Evolutionary conservation across 1,140 invertebrate species (phyloP).

Genomic region (Diploscapter pachys): DNA sequence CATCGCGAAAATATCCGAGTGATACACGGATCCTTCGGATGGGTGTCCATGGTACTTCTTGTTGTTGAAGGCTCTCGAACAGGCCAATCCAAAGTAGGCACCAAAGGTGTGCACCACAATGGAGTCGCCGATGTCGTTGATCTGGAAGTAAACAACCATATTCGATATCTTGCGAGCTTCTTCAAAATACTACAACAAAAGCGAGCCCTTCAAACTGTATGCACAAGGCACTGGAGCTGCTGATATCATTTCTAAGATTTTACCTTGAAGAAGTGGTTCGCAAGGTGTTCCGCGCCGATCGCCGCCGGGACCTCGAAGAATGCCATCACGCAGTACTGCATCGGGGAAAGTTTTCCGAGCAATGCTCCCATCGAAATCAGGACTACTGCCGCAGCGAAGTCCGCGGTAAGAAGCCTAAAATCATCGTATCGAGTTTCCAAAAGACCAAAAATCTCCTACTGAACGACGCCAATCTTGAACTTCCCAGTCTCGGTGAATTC

Average conservation of each 20-base stretch:
- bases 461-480: slow-evolving; percentile 18
- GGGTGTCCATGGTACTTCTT: slow-evolving; percentile 31
- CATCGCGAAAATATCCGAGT: slow-evolving; percentile 63
- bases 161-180: neutral
- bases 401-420: slow-evolving; percentile 60
- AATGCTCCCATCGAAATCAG: slow-evolving; percentile 63
- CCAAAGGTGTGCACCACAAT: slow-evolving; percentile 41
- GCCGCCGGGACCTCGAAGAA: slow-evolving; percentile 59
- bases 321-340: slow-evolving; percentile 62
- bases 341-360: slow-evolving; percentile 61
- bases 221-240: neutral
- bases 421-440: neutral
- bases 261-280: slow-evolving; percentile 59
- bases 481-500: slow-evolving; percentile 14
- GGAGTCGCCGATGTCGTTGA: slow-evolving; percentile 49
- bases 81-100: slow-evolving; percentile 41
- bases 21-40: slow-evolving; percentile 59
- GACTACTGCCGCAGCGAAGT: slow-evolving; percentile 62
- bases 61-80: slow-evolving; percentile 47
- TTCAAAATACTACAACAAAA: too few species aligned
- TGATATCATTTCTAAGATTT: slow-evolving; percentile 10
- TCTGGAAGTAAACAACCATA: slow-evolving; percentile 9
- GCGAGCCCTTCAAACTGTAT: neutral
- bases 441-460: slow-evolving; percentile 15
- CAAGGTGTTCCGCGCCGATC: slow-evolving; percentile 60